Evolutionary conservation across 64 coral and sea anemone genomes (phyloP), one percentile per base, ranked within the genome.

Genomic region (Orbicella faveolata): DNA sequence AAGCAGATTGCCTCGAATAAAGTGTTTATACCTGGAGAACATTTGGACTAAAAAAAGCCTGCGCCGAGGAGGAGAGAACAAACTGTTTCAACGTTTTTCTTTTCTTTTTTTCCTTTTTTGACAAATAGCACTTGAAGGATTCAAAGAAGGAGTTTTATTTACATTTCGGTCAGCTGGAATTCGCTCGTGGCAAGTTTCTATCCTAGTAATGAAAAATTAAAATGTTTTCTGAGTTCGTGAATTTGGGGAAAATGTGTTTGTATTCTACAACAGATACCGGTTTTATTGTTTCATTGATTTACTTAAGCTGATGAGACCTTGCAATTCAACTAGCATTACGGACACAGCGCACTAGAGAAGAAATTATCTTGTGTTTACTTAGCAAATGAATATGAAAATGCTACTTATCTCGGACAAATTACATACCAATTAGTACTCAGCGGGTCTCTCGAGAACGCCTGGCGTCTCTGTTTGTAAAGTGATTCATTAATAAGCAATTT

Each of bases 351-450:
- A 59, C 63, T 82, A 61, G n/a, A 78, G 89, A 74, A 81, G 66
- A 74, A 61, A 61, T 73, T 92, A 21, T 89, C 44, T 92, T 62
- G 87, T 85, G 57, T 83, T 83, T 78, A 78, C 67, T 78, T 75
- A 72, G 83, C 54, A 34, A 75, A 89, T 89, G 63, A 78, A 63
- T 86, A 69, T 84, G 78, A 75, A 89, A 89, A 89, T 67, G 25
- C 52, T 63, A 91, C 75, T 95, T 89, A 92, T 80, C 94, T 67
- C 61, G 70, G 68, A 73, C 90, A 95, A 95, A 95, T 95, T 95
- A 95, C 90, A 89, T 92, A 88, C 74, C 94, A 92, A 95, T 95
- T 92, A 95, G 74, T 44, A 88, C 94, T 55, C 94, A 87, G 86
- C 90, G 65, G 94, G 94, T 92, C 75, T 89, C 74, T 81, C 3